Conservation (phyloP, 1,140 invertebrate species). For the Calephelis virginiensis region DNA sequence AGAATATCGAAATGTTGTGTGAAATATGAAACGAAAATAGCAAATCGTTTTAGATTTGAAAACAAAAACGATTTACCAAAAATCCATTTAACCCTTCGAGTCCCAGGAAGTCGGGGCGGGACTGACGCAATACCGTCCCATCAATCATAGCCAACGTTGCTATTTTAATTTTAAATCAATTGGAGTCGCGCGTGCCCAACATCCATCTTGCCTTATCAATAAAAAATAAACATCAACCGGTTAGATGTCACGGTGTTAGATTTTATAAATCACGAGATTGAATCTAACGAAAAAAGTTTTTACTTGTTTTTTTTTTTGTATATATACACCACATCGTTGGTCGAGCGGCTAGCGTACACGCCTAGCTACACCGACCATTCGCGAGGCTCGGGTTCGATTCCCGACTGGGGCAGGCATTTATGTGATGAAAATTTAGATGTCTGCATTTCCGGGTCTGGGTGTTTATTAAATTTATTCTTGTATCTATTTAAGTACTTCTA, state of each 20-base stretch:
- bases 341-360: too few relatives aligned
- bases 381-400: too few relatives aligned
- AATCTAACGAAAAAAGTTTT: not conserved
- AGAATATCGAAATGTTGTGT: not conserved
- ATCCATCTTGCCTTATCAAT: conserved; percentile 74
- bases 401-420: too few relatives aligned
- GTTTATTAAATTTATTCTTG: too few relatives aligned
- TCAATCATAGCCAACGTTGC: conserved; percentile 57
- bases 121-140: conserved; percentile 41
- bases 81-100: conserved; percentile 47
- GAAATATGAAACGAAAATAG: not conserved
- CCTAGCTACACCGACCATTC: too few relatives aligned
- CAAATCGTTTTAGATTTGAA: conserved; percentile 1
- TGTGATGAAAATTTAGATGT: too few relatives aligned
- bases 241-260: conserved; percentile 2
- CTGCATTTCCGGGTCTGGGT: too few relatives aligned
- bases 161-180: conserved; percentile 75
- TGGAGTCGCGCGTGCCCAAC: conserved; percentile 56
- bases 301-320: too few relatives aligned
- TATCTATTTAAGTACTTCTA: too few relatives aligned
- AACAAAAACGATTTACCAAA: conserved; percentile 27
- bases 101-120: conserved; percentile 57
- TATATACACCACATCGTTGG: too few relatives aligned
- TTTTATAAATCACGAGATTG: not conserved
- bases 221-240: conserved; percentile 48